phyloP scores from a whole-genome alignment of 2,113 vertebrate genomes.

The Pimephales promelas region DNA sequence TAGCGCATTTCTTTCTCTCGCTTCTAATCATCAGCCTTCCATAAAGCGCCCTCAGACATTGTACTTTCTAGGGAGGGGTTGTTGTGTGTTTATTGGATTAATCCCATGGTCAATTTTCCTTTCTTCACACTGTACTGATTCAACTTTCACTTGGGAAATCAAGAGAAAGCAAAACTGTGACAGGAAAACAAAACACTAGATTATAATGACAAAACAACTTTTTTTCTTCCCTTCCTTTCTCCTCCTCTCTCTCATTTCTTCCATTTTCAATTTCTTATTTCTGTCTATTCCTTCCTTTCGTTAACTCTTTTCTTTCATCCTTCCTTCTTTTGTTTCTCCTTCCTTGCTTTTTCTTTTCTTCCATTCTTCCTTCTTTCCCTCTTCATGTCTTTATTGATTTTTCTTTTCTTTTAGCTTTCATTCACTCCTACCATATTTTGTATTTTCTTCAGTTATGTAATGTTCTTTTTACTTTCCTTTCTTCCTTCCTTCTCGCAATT shows the following conservation, averaged over 20 bases:
- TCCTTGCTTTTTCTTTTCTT: background rate
- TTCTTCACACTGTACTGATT: slow-evolving; percentile 63
- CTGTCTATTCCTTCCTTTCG: background rate
- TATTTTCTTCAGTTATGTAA: background rate
- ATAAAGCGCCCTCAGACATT: slow-evolving; percentile 41
- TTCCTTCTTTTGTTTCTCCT: background rate
- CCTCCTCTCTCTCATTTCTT: background rate
- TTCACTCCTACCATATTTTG: background rate
- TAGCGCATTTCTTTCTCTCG: slow-evolving; percentile 29
- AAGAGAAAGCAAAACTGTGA: slow-evolving; percentile 45
- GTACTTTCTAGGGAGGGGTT: slow-evolving; percentile 41
- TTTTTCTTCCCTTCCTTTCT: background rate
- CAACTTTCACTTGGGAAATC: slow-evolving; percentile 67
- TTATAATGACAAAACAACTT: background rate
- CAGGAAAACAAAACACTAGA: slow-evolving; percentile 44
- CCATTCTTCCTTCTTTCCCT: background rate
- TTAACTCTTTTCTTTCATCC: background rate
- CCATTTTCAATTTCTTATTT: background rate
- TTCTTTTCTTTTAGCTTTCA: background rate
- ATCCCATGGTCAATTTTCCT: slow-evolving; percentile 54
- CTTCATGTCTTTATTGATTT: background rate
- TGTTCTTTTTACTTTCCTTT: background rate
- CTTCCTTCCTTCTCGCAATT: background rate
- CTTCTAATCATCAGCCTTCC: slow-evolving; percentile 50
- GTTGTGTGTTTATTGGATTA: slow-evolving; percentile 56